Percentiles rank a stretch among this genome's conserved stretches.
phyloP scores from a whole-genome alignment of 2,888 invertebrate genomes.

The Argynnis bischoffii region DNA sequence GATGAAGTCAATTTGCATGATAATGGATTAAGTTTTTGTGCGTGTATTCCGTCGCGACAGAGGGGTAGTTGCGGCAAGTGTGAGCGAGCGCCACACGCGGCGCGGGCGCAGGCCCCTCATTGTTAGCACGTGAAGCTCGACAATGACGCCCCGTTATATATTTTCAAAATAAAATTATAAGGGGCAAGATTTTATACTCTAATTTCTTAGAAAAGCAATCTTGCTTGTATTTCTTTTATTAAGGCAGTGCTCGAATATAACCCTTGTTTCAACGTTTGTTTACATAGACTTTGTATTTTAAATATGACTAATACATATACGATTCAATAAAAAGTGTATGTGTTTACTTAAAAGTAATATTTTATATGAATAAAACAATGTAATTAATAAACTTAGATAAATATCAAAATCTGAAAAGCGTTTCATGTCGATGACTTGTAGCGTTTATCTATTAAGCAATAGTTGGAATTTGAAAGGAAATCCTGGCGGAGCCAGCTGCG shows the following conservation, averaged over 20 bases:
- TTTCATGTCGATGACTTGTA: not conserved
- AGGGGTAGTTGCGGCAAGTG: not conserved
- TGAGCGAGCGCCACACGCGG: slow-evolving; percentile 19
- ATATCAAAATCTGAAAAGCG: not conserved
- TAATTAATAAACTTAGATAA: not conserved
- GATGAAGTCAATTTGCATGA: slow-evolving; percentile 5
- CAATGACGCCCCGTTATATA: slow-evolving; percentile 8
- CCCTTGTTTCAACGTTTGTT: too few relatives aligned
- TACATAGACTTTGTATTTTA: too few relatives aligned
- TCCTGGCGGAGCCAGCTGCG: slow-evolving; percentile 17
- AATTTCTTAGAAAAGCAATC: slow-evolving; percentile 1
- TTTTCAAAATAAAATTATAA: slow-evolving; percentile 1
- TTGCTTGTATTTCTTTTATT: too few relatives aligned
- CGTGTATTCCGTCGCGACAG: not conserved
- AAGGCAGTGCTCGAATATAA: too few relatives aligned
- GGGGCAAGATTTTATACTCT: not conserved
- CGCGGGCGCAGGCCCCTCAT: slow-evolving; percentile 6
- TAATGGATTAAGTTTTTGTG: not conserved
- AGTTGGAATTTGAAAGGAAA: slow-evolving; percentile 17
- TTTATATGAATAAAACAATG: too few relatives aligned
- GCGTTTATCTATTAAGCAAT: slow-evolving; percentile 1
- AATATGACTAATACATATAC: too few relatives aligned
- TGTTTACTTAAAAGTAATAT: too few relatives aligned
- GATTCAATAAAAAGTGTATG: too few relatives aligned
- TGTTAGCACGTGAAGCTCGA: slow-evolving; percentile 12